Conservation (phyloP, 2,113 vertebrate genomes). For the Pao palembangensis region DNA sequence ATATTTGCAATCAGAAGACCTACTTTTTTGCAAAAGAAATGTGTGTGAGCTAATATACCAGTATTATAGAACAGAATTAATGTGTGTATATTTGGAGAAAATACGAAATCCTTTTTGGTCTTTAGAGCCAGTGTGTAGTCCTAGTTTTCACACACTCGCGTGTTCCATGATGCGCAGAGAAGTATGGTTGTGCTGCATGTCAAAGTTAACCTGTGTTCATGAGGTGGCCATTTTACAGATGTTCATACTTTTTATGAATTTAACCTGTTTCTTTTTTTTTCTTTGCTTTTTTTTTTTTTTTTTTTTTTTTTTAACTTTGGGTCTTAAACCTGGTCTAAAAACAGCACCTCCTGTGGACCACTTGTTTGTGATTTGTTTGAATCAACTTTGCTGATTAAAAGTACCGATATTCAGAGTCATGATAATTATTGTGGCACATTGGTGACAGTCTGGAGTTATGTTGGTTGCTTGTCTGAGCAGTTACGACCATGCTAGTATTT, state of each 20-base stretch:
- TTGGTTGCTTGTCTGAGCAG: constrained; percentile 61
- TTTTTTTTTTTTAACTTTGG: constrained; percentile 36
- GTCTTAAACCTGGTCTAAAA: constrained; percentile 60
- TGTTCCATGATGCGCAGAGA: constrained; percentile 77
- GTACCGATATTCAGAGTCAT: constrained; percentile 52
- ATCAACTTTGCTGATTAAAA: constrained; percentile 51
- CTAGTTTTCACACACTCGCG: constrained; percentile 76
- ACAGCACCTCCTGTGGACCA: constrained; percentile 58
- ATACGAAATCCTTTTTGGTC: constrained; percentile 73
- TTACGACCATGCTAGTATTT: constrained; percentile 63
- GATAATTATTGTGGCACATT: constrained; percentile 66
- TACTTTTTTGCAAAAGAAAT: constrained; percentile 74
- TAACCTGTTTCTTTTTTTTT: constrained; percentile 53
- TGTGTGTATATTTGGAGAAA: constrained; percentile 78
- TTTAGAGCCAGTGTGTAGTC: constrained; percentile 78
- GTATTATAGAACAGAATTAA: constrained; percentile 77
- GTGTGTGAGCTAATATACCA: constrained; percentile 75
- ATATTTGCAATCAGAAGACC: constrained; percentile 75
- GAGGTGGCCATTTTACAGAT: constrained; percentile 76
- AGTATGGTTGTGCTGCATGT: constrained; percentile 81
- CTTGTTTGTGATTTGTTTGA: constrained; percentile 58
- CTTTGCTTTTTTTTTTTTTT: constrained; percentile 22
- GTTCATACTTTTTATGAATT: constrained; percentile 65
- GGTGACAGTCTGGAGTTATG: constrained; percentile 64
- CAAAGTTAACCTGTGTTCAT: constrained; percentile 77